These are phyloP conservation scores for Sturnus vulgaris DNA, from an alignment of 2,113 vertebrate genomes.

Conservation along the genomic window DNA sequence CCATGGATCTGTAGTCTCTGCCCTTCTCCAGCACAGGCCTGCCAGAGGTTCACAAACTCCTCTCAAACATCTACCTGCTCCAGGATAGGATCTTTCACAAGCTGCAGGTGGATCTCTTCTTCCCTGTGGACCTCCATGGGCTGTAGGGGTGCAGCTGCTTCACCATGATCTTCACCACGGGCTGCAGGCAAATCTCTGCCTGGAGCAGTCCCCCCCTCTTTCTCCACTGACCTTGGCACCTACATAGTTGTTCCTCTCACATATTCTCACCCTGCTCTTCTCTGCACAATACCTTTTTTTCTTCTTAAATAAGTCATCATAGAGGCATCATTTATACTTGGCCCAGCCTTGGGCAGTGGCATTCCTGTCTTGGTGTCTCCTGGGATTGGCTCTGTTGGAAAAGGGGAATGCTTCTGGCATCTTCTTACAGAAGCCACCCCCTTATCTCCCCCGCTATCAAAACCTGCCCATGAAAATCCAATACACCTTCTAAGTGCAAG, in stretches of 20 bases:
- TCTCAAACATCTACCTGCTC: background rate
- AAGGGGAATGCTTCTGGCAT: background rate
- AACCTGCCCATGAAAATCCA: background rate
- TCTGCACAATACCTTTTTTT: background rate
- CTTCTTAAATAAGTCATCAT: background rate
- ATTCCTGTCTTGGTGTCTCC: background rate
- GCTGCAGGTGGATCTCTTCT: background rate
- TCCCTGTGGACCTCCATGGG: too few species aligned
- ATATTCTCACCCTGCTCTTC: background rate
- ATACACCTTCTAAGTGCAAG: background rate
- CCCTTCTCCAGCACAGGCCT: background rate
- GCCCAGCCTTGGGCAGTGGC: background rate
- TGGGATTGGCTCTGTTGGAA: background rate
- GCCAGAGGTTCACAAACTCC: background rate
- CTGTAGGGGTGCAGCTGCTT: background rate
- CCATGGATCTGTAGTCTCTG: background rate
- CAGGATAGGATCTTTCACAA: background rate
- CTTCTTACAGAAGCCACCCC: background rate
- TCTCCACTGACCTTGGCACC: background rate
- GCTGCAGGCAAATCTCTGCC: background rate
- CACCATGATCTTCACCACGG: background rate
- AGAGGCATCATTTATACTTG: background rate
- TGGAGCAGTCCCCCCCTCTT: background rate
- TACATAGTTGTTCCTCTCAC: background rate
- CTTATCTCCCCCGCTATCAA: accelerated